Evolutionary conservation across 2,113 vertebrate genomes (phyloP).

Genomic region (Oxyura jamaicensis): DNA sequence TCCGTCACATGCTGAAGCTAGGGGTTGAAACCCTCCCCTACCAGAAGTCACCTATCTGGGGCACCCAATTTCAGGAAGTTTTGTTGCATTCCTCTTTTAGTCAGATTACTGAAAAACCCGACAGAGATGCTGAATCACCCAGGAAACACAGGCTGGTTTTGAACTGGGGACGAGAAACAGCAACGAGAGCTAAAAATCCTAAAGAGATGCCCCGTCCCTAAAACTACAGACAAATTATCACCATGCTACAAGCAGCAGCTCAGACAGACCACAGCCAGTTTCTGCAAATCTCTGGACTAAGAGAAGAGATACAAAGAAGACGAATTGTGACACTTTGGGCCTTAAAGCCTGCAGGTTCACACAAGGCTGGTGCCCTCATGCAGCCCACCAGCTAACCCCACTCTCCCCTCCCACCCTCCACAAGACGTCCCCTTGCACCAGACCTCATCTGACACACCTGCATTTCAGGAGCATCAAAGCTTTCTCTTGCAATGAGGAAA

Average conservation of each 20-base stretch:
- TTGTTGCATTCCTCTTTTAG: background rate
- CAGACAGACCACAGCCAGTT: rapidly evolving
- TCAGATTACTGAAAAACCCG: background rate
- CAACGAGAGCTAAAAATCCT: background rate
- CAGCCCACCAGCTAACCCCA: background rate
- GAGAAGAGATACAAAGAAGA: background rate
- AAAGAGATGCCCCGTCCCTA: background rate
- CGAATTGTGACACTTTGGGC: background rate
- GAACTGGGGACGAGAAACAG: background rate
- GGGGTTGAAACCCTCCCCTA: background rate
- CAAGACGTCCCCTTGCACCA: background rate
- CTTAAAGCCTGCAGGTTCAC: background rate
- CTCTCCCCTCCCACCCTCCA: background rate
- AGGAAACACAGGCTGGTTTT: background rate
- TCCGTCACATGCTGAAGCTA: background rate
- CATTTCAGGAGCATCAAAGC: background rate
- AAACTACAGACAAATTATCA: background rate
- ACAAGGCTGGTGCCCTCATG: rapidly evolving
- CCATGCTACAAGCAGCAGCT: too few relatives aligned
- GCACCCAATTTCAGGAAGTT: background rate
- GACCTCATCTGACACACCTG: background rate
- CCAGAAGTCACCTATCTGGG: background rate
- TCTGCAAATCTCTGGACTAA: background rate
- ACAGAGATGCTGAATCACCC: background rate
- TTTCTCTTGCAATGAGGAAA: background rate